Evolutionary conservation across 2,113 vertebrate species (phyloP), one percentile per base, ranked within the genome.

Genomic region (Oreochromis niloticus): DNA sequence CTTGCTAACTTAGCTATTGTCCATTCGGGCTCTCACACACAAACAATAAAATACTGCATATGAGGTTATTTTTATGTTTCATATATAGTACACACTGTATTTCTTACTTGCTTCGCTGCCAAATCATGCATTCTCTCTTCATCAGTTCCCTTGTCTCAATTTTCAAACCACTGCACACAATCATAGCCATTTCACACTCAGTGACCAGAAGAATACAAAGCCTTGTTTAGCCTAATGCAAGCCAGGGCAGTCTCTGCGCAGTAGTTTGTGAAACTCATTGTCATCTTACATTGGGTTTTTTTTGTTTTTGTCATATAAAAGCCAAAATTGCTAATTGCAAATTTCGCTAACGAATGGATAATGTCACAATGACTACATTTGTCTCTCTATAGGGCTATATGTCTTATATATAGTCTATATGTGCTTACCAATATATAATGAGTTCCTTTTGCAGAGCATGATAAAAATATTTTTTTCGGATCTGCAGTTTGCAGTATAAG

Each of bases 81-180:
- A 36, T 85, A 59, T 61, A 68, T 46, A 87, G 48, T 34, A 73
- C 57, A 82, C 43, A 50, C 24, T 48, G 43, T 88, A 68, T 81
- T 83, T 36, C 73, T 86, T 46, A 41, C 55, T 91, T 66, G 13
- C 66, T 73, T 59, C 13, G 17, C 75, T 52, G 63, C 81, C 81
- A 86, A 82, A 73, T 91, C 56, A 81, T 46, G 27, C 46, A 78
- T 81, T 89, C 68, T 80, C 36, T 43, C 36, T 27, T 81, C 80
- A 88, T 86, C 61, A 41, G 41, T 24, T 78, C 22, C 6, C 75
- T 14, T 24, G 63, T 90, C 61, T 73, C 54, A 14, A 43, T 86
- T 93, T 92, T 85, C 84, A 56, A 88, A 84, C 87, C 81, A 83
- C 78, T 82, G 83, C 73, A 88, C 83, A 91, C 83, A 83, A 46